phyloP scores from a whole-genome alignment of 2,113 vertebrate species.

The Rhinolophus ferrumequinum region DNA sequence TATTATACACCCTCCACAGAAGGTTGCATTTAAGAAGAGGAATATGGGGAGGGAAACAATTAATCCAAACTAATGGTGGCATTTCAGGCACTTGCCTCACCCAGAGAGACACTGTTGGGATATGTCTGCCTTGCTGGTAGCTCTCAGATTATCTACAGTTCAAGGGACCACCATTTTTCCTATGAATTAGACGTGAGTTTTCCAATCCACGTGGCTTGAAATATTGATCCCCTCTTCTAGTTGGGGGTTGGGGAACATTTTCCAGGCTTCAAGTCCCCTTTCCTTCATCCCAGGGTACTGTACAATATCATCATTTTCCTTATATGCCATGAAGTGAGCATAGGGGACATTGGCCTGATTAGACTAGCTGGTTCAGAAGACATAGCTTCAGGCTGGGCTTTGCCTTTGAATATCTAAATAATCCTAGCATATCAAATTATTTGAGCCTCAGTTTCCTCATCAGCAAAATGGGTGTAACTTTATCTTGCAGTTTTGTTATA shows the following conservation, averaged over 20 bases:
- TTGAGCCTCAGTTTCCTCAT: slow-evolving; percentile 37
- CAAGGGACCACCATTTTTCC: not conserved
- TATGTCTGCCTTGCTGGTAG: not conserved
- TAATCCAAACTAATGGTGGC: not conserved
- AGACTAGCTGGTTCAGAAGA: not conserved
- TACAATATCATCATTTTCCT: not conserved
- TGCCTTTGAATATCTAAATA: not conserved
- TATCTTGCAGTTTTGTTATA: not conserved
- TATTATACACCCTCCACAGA: not conserved
- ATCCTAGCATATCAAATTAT: not conserved
- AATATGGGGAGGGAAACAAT: not conserved
- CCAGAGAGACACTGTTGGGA: not conserved
- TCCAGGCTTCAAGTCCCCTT: not conserved
- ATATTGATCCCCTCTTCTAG: not conserved
- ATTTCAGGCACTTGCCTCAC: not conserved
- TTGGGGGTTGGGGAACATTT: not conserved
- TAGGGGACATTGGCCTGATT: not conserved
- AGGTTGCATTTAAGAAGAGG: not conserved
- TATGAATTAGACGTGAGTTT: not conserved
- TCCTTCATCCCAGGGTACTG: not conserved
- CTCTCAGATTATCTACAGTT: not conserved
- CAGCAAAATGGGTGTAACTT: not conserved
- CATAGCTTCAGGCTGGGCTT: not conserved
- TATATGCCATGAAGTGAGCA: not conserved
- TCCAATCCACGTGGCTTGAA: not conserved